Base-by-base conservation (phyloP, 1,140 invertebrate genomes). In the Ctenoplectra terminalis region DNA sequence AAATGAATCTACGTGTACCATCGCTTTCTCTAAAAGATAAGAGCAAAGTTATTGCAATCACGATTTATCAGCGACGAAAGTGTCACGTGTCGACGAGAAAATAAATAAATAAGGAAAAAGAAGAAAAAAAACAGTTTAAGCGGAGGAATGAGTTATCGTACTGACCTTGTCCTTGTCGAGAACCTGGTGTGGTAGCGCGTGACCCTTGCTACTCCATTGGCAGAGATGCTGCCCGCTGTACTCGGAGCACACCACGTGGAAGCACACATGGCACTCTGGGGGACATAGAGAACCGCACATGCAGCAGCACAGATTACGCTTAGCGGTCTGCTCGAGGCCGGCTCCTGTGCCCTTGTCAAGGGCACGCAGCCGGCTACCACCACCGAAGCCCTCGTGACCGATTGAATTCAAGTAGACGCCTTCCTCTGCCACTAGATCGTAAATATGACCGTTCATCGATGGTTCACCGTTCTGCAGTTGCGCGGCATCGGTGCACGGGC, bases 181-280 rank as follows among this genome's bases (percentile, higher is more conserved):
- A 70, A 95, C 88, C 60, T 92, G 95, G 82, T 93, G 92, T 48
- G 94, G 94, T 66, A 94, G 92, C 79, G 94, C 92, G 71, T 93
- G 91, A 82, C 95, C 94, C 88, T 93, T 94, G 91, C 83, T 85
- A 78, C 91, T 93, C 93, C 95, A 95, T 93, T 94, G 94, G 93
- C 95, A 95, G 84, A 93, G 90, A 87, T 95, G 94, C 84, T 94
- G 93, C 88, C 91, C 90, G 87, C 92, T 93, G 91, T 94, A 95
- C 71, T 94, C 92, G 79, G 94, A 90, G 93, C 95, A 96, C 82
- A 95, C 94, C 89, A 94, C 93, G 93, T 96, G 95, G 94, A 96
- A 96, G 91, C 95, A 96, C 88, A 95, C 94, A 91, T 95, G 95
- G 92, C 95, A 96, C 91, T 96, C 95, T 96, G 94, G 86, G 84